Conservation (phyloP, 2,113 vertebrate genomes). For the Galeopterus variegatus region DNA sequence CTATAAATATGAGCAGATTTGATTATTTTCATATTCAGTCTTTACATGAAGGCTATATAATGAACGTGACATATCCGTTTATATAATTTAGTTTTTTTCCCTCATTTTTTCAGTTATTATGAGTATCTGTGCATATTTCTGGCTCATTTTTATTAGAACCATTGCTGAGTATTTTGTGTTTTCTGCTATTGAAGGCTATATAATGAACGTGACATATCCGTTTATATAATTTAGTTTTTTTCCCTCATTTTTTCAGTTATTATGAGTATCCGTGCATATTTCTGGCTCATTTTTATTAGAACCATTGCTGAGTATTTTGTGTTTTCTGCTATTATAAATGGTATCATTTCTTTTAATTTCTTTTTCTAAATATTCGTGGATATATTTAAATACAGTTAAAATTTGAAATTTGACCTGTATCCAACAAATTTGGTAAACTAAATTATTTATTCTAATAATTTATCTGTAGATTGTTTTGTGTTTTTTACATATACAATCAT, state of each 20-base stretch:
- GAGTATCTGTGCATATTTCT: neutral
- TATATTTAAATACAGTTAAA: neutral
- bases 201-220: neutral
- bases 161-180: neutral
- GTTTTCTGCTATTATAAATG: neutral
- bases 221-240: neutral
- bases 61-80: neutral
- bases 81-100: neutral
- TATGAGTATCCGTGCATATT: neutral
- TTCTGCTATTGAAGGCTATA: neutral
- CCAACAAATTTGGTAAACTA: neutral
- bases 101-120: neutral
- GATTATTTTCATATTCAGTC: slow-evolving; percentile 10
- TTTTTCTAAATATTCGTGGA: neutral
- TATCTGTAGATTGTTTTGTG: neutral
- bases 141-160: neutral
- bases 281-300: neutral
- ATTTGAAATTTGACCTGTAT: slow-evolving; percentile 1
- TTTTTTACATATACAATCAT: neutral
- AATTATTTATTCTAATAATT: neutral
- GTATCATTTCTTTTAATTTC: neutral
- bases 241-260: neutral
- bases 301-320: neutral
- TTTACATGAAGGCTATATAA: neutral
- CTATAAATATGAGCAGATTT: neutral